phyloP scores from a whole-genome alignment of 2,888 invertebrate species.

The Philereme vetulata region DNA sequence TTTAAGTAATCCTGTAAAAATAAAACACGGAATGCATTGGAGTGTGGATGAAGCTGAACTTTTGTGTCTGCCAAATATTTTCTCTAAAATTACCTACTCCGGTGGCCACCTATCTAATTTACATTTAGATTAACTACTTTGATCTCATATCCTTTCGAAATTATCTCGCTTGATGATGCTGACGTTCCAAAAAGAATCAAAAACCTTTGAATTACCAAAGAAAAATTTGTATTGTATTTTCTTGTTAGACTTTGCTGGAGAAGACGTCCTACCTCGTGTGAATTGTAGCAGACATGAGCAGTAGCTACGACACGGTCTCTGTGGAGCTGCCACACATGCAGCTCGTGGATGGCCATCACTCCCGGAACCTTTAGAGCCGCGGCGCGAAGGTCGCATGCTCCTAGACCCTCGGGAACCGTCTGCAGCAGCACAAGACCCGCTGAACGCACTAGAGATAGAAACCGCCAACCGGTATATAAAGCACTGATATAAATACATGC shows the following conservation, averaged over 20 bases:
- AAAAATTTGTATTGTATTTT: no score
- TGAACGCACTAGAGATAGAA: slow-evolving; percentile 88
- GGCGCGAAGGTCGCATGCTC: slow-evolving; percentile 81
- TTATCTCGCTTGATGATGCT: neutral
- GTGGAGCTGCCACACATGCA: slow-evolving; percentile 95
- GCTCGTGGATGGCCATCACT: slow-evolving; percentile 88
- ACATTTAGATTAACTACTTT: no score
- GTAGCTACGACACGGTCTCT: slow-evolving; percentile 92
- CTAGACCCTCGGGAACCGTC: slow-evolving; percentile 95
- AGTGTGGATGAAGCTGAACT: no score
- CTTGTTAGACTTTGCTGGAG: neutral
- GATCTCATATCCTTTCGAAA: no score
- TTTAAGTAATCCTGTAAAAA: slow-evolving; percentile 65
- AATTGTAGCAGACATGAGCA: slow-evolving; percentile 86
- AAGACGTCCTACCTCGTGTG: slow-evolving; percentile 59
- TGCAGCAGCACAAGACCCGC: slow-evolving; percentile 94
- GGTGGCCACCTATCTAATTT: neutral
- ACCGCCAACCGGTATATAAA: neutral
- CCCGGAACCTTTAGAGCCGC: slow-evolving; percentile 74
- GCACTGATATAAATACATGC: no score
- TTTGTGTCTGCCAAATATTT: neutral
- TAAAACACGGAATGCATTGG: neutral
- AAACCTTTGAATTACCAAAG: no score
- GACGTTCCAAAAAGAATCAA: no score
- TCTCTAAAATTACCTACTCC: neutral